A percentile compares a stretch with the other conserved stretches of the same genome.
phyloP scores from a whole-genome alignment of 2,888 invertebrate species.

The Hydraecia micacea region DNA sequence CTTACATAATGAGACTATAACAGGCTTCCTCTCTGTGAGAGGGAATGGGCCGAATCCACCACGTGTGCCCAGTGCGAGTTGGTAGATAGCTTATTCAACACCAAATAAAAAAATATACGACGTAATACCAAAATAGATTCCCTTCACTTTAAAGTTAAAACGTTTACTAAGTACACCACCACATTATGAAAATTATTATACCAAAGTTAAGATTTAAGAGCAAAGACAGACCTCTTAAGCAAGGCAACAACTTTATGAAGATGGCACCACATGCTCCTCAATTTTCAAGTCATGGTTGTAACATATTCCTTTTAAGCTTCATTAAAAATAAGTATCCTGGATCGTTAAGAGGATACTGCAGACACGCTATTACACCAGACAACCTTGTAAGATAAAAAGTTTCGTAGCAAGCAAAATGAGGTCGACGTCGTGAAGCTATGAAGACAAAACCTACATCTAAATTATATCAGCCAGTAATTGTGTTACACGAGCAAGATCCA shows the following conservation, averaged over 20 bases:
- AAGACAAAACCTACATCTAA: slow-evolving; percentile 18
- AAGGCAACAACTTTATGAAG: slow-evolving; percentile 17
- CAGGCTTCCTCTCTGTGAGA: background rate
- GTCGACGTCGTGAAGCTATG: slow-evolving; percentile 20
- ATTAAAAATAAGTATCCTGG: slow-evolving; percentile 35
- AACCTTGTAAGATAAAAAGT: slow-evolving; percentile 53
- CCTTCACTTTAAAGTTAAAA: slow-evolving; percentile 5
- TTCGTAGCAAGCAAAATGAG: slow-evolving; percentile 38
- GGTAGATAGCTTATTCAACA: background rate
- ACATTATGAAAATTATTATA: slow-evolving; percentile 7
- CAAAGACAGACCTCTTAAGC: background rate
- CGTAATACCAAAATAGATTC: background rate
- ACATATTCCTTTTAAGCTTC: slow-evolving; percentile 27
- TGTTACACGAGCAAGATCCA: background rate
- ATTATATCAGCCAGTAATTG: slow-evolving; percentile 6
- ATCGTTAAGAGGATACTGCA: slow-evolving; percentile 35
- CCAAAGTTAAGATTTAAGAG: slow-evolving; percentile 8
- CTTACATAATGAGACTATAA: background rate
- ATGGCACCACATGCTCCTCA: slow-evolving; percentile 13
- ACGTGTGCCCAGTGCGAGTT: background rate
- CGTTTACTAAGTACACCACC: background rate
- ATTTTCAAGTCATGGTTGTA: slow-evolving; percentile 7
- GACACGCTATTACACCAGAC: slow-evolving; percentile 18
- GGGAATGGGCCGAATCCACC: background rate
- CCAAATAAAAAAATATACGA: background rate